Evolutionary conservation across 2,888 invertebrate genomes (phyloP), one percentile per base, ranked within the genome.

Genomic region (Heteromurus nitidus): DNA sequence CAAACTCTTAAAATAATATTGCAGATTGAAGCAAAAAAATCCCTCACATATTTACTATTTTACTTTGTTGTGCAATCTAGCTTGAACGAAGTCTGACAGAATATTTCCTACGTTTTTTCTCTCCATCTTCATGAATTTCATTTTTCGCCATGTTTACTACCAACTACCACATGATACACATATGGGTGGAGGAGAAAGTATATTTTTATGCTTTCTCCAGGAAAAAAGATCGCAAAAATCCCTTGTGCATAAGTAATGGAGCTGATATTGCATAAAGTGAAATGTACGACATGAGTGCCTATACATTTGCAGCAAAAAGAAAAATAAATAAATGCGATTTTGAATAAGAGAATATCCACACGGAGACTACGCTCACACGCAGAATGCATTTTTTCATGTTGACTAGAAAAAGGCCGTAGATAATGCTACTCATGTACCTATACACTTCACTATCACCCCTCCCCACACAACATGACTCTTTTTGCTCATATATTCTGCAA

Each of bases 271-370:
- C 77, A 68, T 60, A 76, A 68, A 77, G 64, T 68, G 42, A 74
- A 68, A 76, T 31, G 53, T 68, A 68, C 60, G 68, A 68, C 60
- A 68, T 75, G 68, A 75, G 44, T 74, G 44, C 64, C 22, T 62
- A 55, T 55, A 13, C 65, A 16, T 42, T 42, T 36, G n/a, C n/a
- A n/a, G n/a, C n/a, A n/a, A n/a, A n/a, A n/a, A n/a, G n/a, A n/a
- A n/a, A n/a, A n/a, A n/a, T n/a, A n/a, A n/a, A n/a, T n/a, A 75
- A 75, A 67, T 75, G 75, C 58, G 47, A 75, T 75, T 65, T 67
- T 30, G 22, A n/a, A n/a, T n/a, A n/a, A n/a, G n/a, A n/a, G n/a
- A n/a, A n/a, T n/a, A n/a, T n/a, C n/a, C n/a, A n/a, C n/a, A n/a
- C n/a, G n/a, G n/a, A n/a, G n/a, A n/a, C n/a, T n/a, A n/a, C n/a